phyloP scores from a whole-genome alignment of 2,113 vertebrate genomes.

The Melanostigma gelatinosum region DNA sequence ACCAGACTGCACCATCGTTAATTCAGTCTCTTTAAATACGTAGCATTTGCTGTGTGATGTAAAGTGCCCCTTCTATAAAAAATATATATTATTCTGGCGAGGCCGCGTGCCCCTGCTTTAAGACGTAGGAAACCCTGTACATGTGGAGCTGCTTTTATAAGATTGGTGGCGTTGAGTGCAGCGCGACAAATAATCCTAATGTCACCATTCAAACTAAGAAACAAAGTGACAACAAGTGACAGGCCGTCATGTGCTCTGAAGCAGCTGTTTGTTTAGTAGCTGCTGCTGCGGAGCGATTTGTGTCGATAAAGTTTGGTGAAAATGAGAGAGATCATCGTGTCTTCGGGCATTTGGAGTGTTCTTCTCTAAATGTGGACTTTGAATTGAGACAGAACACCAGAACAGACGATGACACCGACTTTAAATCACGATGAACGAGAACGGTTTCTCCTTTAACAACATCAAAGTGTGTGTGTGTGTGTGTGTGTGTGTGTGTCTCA shows the following conservation, averaged over 20 bases:
- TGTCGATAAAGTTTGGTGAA: conserved; percentile 17
- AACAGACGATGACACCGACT: neutral
- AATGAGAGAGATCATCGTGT: neutral
- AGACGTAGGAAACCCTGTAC: neutral
- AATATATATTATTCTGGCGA: neutral
- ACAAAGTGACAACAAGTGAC: neutral
- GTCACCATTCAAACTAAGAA: neutral
- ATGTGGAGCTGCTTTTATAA: neutral
- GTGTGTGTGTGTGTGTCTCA: neutral
- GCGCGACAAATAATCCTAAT: too few relatives aligned
- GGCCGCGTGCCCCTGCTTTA: neutral
- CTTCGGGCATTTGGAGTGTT: neutral
- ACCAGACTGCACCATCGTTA: neutral
- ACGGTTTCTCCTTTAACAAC: neutral
- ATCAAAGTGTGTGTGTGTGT: conserved; percentile 4
- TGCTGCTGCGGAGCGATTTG: neutral
- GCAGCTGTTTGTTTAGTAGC: neutral
- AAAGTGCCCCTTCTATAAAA: too few relatives aligned
- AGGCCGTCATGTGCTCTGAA: neutral
- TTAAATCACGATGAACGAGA: neutral
- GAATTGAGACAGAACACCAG: neutral
- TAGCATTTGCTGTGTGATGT: neutral
- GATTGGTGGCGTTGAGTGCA: too few relatives aligned
- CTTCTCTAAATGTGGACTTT: neutral
- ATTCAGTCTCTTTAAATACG: neutral